Percentiles rank a stretch among this genome's conserved stretches.
These are phyloP conservation scores for Pristionchus mayeri DNA, from an alignment of 2,888 invertebrate species.

Conservation along the genomic window DNA sequence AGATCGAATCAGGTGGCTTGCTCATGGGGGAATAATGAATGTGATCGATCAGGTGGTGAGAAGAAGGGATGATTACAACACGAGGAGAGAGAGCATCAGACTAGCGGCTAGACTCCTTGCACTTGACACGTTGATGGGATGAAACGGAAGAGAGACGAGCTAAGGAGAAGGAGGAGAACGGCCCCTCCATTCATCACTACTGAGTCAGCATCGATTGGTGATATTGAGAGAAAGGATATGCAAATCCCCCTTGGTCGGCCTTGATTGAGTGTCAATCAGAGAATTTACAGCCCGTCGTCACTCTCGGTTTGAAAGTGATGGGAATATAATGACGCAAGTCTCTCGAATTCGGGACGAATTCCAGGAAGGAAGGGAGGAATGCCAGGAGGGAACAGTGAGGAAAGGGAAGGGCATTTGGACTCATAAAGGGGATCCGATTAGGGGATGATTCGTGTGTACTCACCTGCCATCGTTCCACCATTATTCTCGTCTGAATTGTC, in stretches of 20 bases:
- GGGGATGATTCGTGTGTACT: neutral
- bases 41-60: constrained; percentile 19
- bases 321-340: neutral
- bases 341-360: neutral
- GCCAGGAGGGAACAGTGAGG: neutral
- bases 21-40: neutral
- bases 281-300: neutral
- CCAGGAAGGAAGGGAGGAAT: neutral
- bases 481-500: constrained; percentile 5
- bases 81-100: neutral
- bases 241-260: neutral
- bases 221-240: neutral
- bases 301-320: neutral
- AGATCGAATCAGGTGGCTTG: neutral
- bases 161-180: neutral
- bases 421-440: neutral
- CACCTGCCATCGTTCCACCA: constrained; percentile 40
- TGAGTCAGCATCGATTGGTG: too few species aligned
- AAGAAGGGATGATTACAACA: constrained; percentile 12
- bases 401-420: neutral
- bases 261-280: neutral
- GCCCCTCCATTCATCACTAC: too few species aligned
- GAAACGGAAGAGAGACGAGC: neutral
- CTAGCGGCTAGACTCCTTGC: neutral
- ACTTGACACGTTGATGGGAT: neutral